phyloP scores from a whole-genome alignment of 2,113 vertebrate genomes.

The Neodon shergylaensis region DNA sequence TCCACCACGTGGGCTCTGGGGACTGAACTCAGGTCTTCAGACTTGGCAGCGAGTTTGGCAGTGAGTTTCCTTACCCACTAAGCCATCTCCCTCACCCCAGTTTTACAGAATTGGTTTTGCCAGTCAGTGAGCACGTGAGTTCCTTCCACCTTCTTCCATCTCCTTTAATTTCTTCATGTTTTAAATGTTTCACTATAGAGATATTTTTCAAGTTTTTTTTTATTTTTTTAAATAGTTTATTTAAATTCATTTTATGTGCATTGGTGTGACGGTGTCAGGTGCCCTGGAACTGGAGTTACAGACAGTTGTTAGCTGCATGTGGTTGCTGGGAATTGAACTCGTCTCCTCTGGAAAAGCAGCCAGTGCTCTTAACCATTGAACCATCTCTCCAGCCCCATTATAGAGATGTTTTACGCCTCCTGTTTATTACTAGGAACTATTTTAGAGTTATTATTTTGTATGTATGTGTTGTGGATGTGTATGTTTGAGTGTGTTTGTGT shows the following conservation, averaged over 20 bases:
- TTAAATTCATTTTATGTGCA: too few species aligned
- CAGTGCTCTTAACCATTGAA: too few species aligned
- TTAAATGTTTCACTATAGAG: not conserved
- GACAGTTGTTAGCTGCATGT: too few species aligned
- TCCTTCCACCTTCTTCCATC: not conserved
- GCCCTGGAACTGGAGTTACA: too few species aligned
- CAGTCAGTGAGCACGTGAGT: too few species aligned
- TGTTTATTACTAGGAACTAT: not conserved
- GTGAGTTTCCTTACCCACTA: not conserved
- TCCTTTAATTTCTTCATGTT: not conserved
- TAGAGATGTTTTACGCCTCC: not conserved
- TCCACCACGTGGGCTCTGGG: not conserved
- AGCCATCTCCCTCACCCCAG: not conserved
- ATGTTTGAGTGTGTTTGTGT: not conserved
- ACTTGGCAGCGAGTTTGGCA: not conserved
- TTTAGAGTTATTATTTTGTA: not conserved
- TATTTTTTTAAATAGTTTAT: too few species aligned
- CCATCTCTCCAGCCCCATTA: not conserved
- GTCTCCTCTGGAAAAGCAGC: too few species aligned
- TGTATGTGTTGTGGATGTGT: not conserved
- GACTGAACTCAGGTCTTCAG: not conserved
- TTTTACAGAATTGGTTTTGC: not conserved
- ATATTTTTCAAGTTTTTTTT: not conserved
- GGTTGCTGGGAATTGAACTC: too few species aligned
- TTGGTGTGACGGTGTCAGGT: too few species aligned